A percentile compares a stretch with the other conserved stretches of the same genome.
Conservation (phyloP, 2,797 vertebrate genomes). For the Chelon labrosus region DNA sequence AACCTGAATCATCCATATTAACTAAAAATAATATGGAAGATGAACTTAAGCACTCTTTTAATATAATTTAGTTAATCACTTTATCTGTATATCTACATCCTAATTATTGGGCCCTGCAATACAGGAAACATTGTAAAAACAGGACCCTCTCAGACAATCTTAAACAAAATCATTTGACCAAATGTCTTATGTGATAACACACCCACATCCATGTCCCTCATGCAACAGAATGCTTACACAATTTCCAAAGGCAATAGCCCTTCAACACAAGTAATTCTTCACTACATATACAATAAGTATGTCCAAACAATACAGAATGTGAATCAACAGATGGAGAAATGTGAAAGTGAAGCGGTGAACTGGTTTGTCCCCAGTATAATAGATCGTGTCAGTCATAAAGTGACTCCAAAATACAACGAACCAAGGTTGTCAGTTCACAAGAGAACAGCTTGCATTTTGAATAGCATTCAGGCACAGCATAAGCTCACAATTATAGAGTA, state of each 20-base stretch:
- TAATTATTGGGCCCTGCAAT: neutral
- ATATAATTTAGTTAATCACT: neutral
- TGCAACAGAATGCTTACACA: neutral
- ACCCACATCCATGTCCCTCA: neutral
- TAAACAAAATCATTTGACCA: constrained; percentile 19
- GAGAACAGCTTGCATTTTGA: neutral
- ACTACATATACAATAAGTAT: neutral
- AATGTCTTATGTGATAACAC: constrained; percentile 20
- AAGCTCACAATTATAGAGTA: neutral
- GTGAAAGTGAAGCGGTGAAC: neutral
- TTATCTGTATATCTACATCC: neutral
- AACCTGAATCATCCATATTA: neutral
- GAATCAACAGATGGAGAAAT: constrained; percentile 5
- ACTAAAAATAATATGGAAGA: neutral
- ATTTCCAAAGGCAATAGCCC: too few relatives aligned
- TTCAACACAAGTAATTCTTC: too few relatives aligned
- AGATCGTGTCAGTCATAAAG: neutral
- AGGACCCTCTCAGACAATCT: neutral
- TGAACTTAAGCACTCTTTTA: neutral
- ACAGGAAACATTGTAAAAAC: neutral
- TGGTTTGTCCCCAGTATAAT: neutral
- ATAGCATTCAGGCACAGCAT: constrained; percentile 9
- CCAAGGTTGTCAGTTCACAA: neutral
- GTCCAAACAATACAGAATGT: neutral
- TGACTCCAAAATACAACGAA: neutral